Base-by-base conservation (phyloP, 2,888 invertebrate species). In the Hyalella azteca region DNA sequence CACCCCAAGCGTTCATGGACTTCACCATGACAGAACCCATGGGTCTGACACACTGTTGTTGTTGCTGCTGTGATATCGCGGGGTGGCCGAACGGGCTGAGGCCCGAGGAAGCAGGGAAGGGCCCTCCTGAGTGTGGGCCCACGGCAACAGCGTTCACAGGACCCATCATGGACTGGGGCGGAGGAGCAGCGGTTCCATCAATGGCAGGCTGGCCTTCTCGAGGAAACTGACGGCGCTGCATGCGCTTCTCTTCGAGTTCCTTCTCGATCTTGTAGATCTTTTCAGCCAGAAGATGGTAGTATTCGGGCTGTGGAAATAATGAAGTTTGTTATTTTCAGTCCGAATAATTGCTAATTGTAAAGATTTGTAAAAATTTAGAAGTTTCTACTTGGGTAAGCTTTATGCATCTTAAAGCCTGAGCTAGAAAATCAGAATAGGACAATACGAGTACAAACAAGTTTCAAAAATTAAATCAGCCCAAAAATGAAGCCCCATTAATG, bases 181-280 rank as follows among this genome's bases (percentile, higher is more conserved):
- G 75, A 13, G 40, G 36, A 4, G 32, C 60, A 19, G 73, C 40
- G 4, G n/a, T 4, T 9, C 75, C 75, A 19, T 45, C 75, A 7
- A 45, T 36, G 7, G 45, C 41, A 41, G 75, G 36, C 60, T 59
- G 54, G 22, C 81, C 78, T 32, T 81, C 82, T 39, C 80, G 75
- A 13, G 78, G 81, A 13, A 75, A 94, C 89, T 95, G 95, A 85
- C 97, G 91, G 87, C 95, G 95, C 86, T 95, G 94, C 22, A 82
- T 48, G 78, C 97, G 91, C 88, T 97, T 98, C 87, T 98, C 98
- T 87, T 98, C 95, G 87, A 85, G 78, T 49, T 85, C 85, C 80
- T 98, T 99, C 88, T 98, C 98, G 85, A 99, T 99, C 89, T 99
- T 99, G 88, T 99, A 99, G 85, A 99, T 99, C 88, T 99, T 99